Evolutionary conservation across 2,797 vertebrate species (phyloP).

Genomic region (Notoglanidium macrostoma): DNA sequence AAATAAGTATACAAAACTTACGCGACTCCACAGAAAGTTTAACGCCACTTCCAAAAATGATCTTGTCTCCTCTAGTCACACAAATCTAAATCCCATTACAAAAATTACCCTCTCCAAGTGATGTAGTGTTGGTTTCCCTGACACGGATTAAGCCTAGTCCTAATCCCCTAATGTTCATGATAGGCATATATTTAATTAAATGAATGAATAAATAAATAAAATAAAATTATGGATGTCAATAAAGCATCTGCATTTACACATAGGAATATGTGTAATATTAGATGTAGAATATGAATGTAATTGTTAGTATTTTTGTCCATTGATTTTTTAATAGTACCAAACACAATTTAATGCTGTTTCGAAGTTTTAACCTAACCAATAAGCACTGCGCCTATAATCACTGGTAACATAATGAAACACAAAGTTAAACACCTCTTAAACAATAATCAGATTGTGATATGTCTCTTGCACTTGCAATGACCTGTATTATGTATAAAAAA

Average conservation of each 20-base stretch:
- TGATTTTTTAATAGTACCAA: neutral
- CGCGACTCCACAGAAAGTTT: slow-evolving; percentile 45
- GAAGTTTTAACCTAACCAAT: neutral
- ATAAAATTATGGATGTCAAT: neutral
- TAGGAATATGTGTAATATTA: neutral
- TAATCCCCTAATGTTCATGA: neutral
- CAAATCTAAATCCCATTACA: slow-evolving; percentile 32
- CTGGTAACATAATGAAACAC: neutral
- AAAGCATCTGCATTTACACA: neutral
- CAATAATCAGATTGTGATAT: neutral
- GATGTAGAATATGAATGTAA: neutral
- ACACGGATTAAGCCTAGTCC: too few species aligned
- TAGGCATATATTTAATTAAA: neutral
- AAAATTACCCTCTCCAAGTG: slow-evolving; percentile 15
- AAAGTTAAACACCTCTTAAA: neutral
- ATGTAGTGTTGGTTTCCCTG: too few species aligned
- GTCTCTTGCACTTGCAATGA: neutral
- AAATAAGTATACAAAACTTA: slow-evolving; percentile 26
- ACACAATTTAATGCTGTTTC: neutral
- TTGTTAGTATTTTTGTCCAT: neutral
- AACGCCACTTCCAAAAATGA: slow-evolving; percentile 49
- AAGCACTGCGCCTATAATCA: too few species aligned
- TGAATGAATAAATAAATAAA: neutral
- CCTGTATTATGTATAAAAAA: neutral
- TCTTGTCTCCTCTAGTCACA: slow-evolving; percentile 52